Percentiles rank a stretch among this genome's conserved stretches.
phyloP scores from a whole-genome alignment of 2,113 vertebrate genomes.

The Tinamus guttatus region DNA sequence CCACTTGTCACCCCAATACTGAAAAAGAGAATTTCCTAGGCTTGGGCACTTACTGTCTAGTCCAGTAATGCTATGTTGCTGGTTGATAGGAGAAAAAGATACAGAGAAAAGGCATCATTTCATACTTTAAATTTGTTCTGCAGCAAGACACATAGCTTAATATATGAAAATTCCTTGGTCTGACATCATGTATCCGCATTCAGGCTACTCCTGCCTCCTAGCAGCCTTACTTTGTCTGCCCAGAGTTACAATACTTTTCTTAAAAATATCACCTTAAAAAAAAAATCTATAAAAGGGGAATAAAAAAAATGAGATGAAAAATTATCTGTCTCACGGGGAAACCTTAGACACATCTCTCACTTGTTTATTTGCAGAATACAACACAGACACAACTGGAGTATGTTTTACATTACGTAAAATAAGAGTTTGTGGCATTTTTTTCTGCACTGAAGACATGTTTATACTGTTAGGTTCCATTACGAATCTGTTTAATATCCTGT shows the following conservation, averaged over 20 bases:
- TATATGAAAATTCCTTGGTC: not conserved
- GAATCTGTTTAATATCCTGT: constrained; percentile 74
- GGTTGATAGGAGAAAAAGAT: not conserved
- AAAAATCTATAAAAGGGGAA: not conserved
- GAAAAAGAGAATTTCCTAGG: not conserved
- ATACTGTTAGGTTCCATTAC: constrained; percentile 43
- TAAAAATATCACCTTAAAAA: not conserved
- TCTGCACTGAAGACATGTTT: constrained; percentile 72
- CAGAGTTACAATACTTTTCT: not conserved
- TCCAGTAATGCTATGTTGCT: not conserved
- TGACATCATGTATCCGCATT: not conserved
- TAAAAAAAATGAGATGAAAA: constrained; percentile 28
- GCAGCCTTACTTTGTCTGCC: not conserved
- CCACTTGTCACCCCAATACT: not conserved
- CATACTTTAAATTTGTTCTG: not conserved
- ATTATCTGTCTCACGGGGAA: constrained; percentile 7
- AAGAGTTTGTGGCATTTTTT: constrained; percentile 49
- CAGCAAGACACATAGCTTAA: not conserved
- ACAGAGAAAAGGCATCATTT: not conserved
- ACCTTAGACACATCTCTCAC: constrained; percentile 6
- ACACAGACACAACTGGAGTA: constrained; percentile 41
- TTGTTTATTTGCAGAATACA: constrained; percentile 71
- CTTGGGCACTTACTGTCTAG: not conserved
- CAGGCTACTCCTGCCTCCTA: not conserved
- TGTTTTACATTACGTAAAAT: constrained; percentile 59